Evolutionary conservation across 2,797 vertebrate species (phyloP), one percentile per base, ranked within the genome.

Genomic region (Chelonia mydas): DNA sequence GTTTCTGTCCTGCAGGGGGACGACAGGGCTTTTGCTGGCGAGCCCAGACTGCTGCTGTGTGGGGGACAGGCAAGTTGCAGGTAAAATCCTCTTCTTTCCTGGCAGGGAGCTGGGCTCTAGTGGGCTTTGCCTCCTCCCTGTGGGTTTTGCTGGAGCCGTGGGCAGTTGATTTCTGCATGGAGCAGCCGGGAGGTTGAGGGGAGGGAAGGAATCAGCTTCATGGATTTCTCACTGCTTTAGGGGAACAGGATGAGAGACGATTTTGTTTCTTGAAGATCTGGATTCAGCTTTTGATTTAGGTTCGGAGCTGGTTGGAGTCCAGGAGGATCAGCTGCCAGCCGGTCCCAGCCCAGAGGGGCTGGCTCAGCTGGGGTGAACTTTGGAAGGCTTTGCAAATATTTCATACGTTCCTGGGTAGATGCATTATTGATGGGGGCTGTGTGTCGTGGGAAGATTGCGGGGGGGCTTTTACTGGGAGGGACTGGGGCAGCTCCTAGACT

Each of bases 341-440:
- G 9, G 17, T 41, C 21, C n/a, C 21, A 21, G 41, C 72, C 41
- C 1, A 5, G 61, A 65, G 31, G 15, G 31, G 31, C n/a, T 23
- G 65, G n/a, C 59, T 61, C 3, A 7, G 7, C 31, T 61, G 31
- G 59, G 31, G n/a, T 41, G 65, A 37, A 16, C 27, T 8, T 47
- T 27, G 45, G 74, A 9, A 47, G 45, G 74, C 27, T 31, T 49
- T 47, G 12, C 45, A 49, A 77, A 47, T 28, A 27, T 49, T 76
- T 76, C 72, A 45, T 10, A n/a, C 16, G 2, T 19, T 11, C 65
- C 65, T 21, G n/a, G 65, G 65, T 2, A 68, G 74, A 76, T 23
- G 25, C 25, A 15, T 25, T 47, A 6, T 27, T 13, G 45, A 49
- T 9, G 9, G 10, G 0, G 7, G n/a, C 23, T 6, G 10, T 3